A percentile compares a stretch with the other conserved stretches of the same genome.
Conservation (phyloP, 2,797 vertebrate species). For the Brachymystax lenok region DNA sequence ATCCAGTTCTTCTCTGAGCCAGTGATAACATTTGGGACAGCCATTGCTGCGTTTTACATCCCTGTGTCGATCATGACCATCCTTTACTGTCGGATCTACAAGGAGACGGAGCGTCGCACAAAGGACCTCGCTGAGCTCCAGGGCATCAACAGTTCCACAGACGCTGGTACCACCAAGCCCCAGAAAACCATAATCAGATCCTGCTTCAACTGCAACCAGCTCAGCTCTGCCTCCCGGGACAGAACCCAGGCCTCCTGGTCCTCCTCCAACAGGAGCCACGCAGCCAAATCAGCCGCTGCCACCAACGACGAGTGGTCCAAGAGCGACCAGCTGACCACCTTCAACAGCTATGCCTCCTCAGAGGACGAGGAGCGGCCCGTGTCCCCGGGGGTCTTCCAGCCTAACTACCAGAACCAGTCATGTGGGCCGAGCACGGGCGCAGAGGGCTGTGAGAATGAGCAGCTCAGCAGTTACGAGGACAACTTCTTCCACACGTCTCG, state of each 20-base stretch:
- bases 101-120: constrained; percentile 94
- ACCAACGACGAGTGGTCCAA: constrained; percentile 85
- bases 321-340: constrained; percentile 83
- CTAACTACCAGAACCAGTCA: constrained; percentile 77
- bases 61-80: constrained; percentile 98
- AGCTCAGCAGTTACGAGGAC: constrained; percentile 77
- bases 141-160: constrained; percentile 82
- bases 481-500: constrained; percentile 82
- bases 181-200: constrained; percentile 84
- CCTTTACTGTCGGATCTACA: constrained; percentile 96
- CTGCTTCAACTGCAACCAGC: constrained; percentile 84
- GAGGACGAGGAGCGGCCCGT: constrained; percentile 87
- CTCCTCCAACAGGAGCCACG: constrained; percentile 84
- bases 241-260: constrained; percentile 89
- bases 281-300: constrained; percentile 74
- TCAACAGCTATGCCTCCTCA: constrained; percentile 89
- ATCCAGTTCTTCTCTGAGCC: constrained; percentile 98
- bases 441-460: constrained; percentile 69
- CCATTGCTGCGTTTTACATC: constrained; percentile 97
- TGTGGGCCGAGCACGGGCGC: constrained; percentile 68
- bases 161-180: constrained; percentile 76
- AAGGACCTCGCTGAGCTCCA: constrained; percentile 96
- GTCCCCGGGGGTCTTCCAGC: constrained; percentile 78
- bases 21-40: constrained; percentile 95
- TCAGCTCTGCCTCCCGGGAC: constrained; percentile 77